These are phyloP conservation scores for Stenolophus ochropezus DNA, from an alignment of 2,888 invertebrate genomes.

Conservation along the genomic window DNA sequence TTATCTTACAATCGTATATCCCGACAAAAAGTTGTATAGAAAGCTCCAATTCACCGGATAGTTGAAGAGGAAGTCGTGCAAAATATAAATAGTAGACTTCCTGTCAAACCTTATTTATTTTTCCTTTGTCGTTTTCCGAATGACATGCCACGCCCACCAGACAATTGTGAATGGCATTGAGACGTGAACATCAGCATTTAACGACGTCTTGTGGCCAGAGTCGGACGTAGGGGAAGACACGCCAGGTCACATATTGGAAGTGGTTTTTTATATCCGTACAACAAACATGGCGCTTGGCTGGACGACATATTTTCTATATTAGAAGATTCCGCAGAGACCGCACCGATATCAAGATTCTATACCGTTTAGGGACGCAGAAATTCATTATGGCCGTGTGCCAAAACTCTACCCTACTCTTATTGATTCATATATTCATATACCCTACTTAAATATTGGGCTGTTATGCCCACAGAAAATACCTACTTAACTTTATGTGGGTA, in stretches of 20 bases:
- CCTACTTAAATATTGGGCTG: conserved; percentile 50
- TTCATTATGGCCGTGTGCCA: conserved; percentile 58
- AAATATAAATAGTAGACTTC: conserved; percentile 37
- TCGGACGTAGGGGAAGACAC: neutral
- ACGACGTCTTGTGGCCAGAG: neutral
- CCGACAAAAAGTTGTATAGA: neutral
- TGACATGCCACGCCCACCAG: conserved; percentile 11
- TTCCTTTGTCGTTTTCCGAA: conserved; percentile 32
- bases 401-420: conserved; percentile 48
- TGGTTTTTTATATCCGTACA: conserved; percentile 46
- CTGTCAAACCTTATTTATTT: conserved; percentile 15
- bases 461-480: conserved; percentile 28
- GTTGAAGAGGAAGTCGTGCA: conserved; percentile 19
- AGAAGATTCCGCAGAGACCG: conserved; percentile 56
- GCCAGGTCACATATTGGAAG: conserved; percentile 43
- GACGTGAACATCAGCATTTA: conserved; percentile 44
- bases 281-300: conserved; percentile 36
- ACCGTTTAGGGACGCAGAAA: conserved; percentile 47
- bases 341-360: conserved; percentile 55
- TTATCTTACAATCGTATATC: neutral
- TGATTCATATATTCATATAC: conserved; percentile 56
- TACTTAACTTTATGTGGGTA: conserved; percentile 18
- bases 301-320: conserved; percentile 58
- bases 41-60: conserved; percentile 4
- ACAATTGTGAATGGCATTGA: conserved; percentile 40